A percentile compares a stretch with the other conserved stretches of the same genome.
Evolutionary conservation across 2,797 vertebrate species (phyloP).

Genomic region (Periparus ater): DNA sequence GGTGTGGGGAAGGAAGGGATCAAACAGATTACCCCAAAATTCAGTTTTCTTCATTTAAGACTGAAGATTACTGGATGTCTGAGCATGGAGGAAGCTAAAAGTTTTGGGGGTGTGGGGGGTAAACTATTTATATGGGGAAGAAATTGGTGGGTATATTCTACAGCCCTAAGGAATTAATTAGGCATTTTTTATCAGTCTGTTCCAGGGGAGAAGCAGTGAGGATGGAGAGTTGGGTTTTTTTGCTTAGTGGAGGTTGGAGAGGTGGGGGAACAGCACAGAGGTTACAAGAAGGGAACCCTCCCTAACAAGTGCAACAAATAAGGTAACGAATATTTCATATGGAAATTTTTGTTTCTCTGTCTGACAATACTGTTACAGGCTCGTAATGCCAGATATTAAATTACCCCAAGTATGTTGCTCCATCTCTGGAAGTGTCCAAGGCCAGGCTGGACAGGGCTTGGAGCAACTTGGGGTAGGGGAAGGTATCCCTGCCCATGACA

Average conservation of each 20-base stretch:
- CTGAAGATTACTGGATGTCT: not conserved
- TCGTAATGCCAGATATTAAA: not conserved
- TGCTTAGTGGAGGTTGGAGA: not conserved
- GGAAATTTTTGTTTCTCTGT: not conserved
- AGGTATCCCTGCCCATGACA: not conserved
- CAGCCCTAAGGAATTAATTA: not conserved
- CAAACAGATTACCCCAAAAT: not conserved
- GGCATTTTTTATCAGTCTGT: not conserved
- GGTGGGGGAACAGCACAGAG: not conserved
- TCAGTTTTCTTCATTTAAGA: not conserved
- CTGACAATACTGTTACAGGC: not conserved
- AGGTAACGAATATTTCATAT: not conserved
- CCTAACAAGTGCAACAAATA: not conserved
- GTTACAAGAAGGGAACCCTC: not conserved
- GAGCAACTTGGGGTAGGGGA: not conserved
- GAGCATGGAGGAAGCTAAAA: not conserved
- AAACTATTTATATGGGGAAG: not conserved
- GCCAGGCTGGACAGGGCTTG: fast-evolving
- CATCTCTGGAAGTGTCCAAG: not conserved
- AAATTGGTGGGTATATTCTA: not conserved
- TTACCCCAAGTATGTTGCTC: not conserved
- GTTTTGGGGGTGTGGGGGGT: fast-evolving
- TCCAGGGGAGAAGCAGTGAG: not conserved
- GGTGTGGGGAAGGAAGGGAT: not conserved
- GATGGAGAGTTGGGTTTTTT: not conserved